phyloP scores from a whole-genome alignment of 2,113 vertebrate species.

The Lepus timidus region DNA sequence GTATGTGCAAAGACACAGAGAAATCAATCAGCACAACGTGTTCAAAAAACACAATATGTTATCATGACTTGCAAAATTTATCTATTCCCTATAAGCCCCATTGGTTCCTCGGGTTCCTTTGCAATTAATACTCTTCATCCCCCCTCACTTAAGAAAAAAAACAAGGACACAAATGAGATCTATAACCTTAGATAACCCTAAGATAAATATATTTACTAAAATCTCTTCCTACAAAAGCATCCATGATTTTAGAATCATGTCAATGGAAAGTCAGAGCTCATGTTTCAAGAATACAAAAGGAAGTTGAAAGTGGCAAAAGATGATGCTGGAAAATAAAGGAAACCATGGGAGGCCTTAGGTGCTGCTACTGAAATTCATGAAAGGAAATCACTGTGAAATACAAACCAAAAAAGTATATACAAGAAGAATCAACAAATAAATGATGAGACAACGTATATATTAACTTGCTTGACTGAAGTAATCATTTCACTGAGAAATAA shows the following conservation, averaged over 20 bases:
- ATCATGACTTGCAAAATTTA: too few relatives aligned
- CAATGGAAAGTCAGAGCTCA: neutral
- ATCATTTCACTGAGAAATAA: neutral
- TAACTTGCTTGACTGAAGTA: neutral
- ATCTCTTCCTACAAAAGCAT: neutral
- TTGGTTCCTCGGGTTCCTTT: neutral
- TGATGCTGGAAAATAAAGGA: neutral
- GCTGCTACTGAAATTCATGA: neutral
- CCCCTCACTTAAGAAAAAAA: neutral
- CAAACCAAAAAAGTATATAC: neutral
- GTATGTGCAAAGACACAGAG: neutral
- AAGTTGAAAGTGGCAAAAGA: neutral
- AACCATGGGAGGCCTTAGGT: neutral
- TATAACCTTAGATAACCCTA: neutral
- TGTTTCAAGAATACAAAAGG: neutral
- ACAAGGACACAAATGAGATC: neutral
- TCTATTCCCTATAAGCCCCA: neutral
- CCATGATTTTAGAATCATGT: neutral
- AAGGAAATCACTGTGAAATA: neutral
- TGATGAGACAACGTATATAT: neutral
- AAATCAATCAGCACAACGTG: neutral
- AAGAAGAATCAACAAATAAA: neutral
- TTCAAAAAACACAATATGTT: neutral
- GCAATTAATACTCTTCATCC: neutral
- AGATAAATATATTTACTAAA: neutral